Evolutionary conservation across 1,140 invertebrate genomes (phyloP).

Genomic region (Thaumatotibia leucotreta): DNA sequence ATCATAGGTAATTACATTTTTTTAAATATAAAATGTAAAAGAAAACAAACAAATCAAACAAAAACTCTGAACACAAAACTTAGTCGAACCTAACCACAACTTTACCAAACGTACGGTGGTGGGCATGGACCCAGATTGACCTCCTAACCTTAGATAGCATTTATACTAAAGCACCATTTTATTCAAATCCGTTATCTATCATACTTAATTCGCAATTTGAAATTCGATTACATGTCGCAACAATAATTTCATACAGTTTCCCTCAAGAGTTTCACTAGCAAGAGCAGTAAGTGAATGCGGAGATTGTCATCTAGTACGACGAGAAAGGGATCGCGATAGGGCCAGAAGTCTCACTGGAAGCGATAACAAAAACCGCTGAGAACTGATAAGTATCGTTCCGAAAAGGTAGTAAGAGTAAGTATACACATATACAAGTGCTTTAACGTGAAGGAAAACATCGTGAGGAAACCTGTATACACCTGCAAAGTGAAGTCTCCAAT

Average conservation of each 20-base stretch:
- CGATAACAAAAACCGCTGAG: background rate
- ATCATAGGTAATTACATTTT: too few relatives aligned
- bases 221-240: background rate
- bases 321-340: slow-evolving; percentile 1
- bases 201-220: slow-evolving; percentile 3
- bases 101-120: background rate
- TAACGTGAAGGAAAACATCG: too few relatives aligned
- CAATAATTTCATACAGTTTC: slow-evolving; percentile 11
- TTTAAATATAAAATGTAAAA: too few relatives aligned
- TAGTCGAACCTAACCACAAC: background rate
- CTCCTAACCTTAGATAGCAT: background rate
- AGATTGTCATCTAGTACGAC: background rate
- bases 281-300: background rate
- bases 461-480: too few relatives aligned
- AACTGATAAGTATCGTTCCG: background rate
- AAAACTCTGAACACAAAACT: background rate
- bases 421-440: too few relatives aligned
- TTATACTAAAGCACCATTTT: background rate
- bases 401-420: background rate
- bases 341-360: background rate
- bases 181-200: slow-evolving; percentile 1
- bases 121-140: background rate
- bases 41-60: background rate
- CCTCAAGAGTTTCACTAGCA: background rate
- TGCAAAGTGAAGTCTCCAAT: too few relatives aligned